These are phyloP conservation scores for Diprion similis DNA, from an alignment of 1,140 invertebrate genomes.

Conservation along the genomic window DNA sequence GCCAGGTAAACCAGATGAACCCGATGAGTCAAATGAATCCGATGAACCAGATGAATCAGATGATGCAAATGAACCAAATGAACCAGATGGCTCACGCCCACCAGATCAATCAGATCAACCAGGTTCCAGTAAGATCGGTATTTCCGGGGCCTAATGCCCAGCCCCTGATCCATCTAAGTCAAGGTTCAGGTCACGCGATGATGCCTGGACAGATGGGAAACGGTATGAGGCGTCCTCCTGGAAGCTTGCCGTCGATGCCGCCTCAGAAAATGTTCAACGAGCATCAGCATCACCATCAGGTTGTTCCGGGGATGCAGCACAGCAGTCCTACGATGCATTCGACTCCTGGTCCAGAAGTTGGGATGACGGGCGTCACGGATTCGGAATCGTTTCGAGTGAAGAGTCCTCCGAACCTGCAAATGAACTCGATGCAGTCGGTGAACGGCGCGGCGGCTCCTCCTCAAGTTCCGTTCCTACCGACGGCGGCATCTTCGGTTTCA, in stretches of 20 bases:
- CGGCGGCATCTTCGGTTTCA: not conserved
- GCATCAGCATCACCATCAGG: not conserved
- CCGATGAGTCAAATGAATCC: not conserved
- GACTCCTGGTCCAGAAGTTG: not conserved
- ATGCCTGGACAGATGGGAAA: not conserved
- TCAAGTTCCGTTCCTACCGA: not conserved
- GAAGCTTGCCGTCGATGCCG: not conserved
- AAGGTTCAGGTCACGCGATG: not conserved
- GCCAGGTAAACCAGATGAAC: not conserved
- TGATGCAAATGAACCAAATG: not conserved
- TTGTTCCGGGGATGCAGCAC: not conserved
- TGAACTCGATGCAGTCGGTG: too few relatives aligned
- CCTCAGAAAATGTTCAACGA: not conserved
- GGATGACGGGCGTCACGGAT: too few relatives aligned
- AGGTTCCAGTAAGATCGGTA: not conserved
- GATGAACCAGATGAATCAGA: not conserved
- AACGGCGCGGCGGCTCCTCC: not conserved
- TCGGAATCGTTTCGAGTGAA: too few relatives aligned
- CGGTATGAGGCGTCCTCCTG: not conserved
- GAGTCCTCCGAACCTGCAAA: too few relatives aligned
- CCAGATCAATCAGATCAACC: too few relatives aligned
- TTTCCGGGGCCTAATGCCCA: not conserved
- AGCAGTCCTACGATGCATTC: not conserved
- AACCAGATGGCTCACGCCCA: not conserved
- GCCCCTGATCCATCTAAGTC: not conserved